Evolutionary conservation across 2,113 vertebrate species (phyloP).

Genomic region (Malaclemys terrapin): DNA sequence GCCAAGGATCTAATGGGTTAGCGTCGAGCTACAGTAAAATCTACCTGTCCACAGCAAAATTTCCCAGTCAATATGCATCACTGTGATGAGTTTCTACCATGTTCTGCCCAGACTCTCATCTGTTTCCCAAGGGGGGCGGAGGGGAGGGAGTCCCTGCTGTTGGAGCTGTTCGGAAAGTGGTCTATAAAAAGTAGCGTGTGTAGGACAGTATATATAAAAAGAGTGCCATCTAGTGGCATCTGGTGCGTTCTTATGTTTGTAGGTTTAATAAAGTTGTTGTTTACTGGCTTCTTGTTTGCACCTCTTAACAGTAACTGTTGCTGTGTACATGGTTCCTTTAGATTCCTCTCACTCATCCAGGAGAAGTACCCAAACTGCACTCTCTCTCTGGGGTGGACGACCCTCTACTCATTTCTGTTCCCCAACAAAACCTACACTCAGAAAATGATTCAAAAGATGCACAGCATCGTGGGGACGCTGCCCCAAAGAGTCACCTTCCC

Average conservation of each 20-base stretch:
- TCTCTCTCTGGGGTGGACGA: slow-evolving; percentile 87
- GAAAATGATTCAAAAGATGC: slow-evolving; percentile 86
- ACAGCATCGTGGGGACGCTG: slow-evolving; percentile 69
- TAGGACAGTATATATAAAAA: background rate
- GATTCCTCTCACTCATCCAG: slow-evolving; percentile 84
- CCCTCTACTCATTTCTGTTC: slow-evolving; percentile 70
- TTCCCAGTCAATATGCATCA: background rate
- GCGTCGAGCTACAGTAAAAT: background rate
- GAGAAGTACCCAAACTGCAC: slow-evolving; percentile 84
- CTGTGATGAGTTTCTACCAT: background rate
- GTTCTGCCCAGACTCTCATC: background rate
- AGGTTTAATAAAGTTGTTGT: background rate
- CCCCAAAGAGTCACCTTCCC: slow-evolving; percentile 87
- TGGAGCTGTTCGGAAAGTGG: background rate
- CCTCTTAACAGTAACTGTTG: background rate
- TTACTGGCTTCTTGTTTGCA: background rate
- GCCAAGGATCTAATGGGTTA: background rate
- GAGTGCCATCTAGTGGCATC: background rate
- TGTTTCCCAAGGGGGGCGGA: background rate
- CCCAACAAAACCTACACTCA: slow-evolving; percentile 74
- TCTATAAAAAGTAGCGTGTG: background rate
- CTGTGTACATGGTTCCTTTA: slow-evolving; percentile 35
- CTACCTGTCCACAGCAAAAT: background rate
- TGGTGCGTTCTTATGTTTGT: background rate
- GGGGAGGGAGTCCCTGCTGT: background rate